Conservation (phyloP, 2,888 invertebrate genomes). For the Trachelus tabidus region DNA sequence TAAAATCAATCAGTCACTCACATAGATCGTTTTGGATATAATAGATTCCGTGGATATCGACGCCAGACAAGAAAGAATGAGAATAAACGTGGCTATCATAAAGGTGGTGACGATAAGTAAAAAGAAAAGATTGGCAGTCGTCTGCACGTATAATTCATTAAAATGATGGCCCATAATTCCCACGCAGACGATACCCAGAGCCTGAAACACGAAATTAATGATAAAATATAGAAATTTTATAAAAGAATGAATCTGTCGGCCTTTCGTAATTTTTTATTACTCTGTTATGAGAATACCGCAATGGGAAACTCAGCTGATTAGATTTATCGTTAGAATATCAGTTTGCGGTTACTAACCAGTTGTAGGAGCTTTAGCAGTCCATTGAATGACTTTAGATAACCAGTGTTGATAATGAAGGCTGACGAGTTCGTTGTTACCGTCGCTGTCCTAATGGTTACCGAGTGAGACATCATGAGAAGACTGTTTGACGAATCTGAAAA, state of each 20-base stretch:
- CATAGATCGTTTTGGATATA: conserved; percentile 83
- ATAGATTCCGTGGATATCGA: conserved; percentile 86
- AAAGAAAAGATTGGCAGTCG: conserved; percentile 76
- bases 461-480: conserved; percentile 80
- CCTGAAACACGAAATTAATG: conserved; percentile 68
- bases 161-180: conserved; percentile 76
- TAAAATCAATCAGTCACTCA: conserved; percentile 67
- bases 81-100: conserved; percentile 81
- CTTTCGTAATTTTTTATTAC: not conserved
- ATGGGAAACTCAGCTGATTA: not conserved
- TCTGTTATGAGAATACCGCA: not conserved
- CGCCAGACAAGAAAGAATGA: conserved; percentile 79
- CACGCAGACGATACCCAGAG: conserved; percentile 81
- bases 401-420: conserved; percentile 82
- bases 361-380: conserved; percentile 86
- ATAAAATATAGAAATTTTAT: not conserved
- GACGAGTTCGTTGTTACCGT: conserved; percentile 83
- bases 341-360: conserved; percentile 71
- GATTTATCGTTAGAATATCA: not conserved
- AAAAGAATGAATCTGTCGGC: not conserved
- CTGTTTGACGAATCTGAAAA: conserved; percentile 28
- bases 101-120: conserved; percentile 81
- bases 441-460: conserved; percentile 82
- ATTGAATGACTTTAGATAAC: conserved; percentile 81
- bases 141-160: conserved; percentile 51